phyloP scores from a whole-genome alignment of 1,140 invertebrate genomes.

The Steinernema feltiae region DNA sequence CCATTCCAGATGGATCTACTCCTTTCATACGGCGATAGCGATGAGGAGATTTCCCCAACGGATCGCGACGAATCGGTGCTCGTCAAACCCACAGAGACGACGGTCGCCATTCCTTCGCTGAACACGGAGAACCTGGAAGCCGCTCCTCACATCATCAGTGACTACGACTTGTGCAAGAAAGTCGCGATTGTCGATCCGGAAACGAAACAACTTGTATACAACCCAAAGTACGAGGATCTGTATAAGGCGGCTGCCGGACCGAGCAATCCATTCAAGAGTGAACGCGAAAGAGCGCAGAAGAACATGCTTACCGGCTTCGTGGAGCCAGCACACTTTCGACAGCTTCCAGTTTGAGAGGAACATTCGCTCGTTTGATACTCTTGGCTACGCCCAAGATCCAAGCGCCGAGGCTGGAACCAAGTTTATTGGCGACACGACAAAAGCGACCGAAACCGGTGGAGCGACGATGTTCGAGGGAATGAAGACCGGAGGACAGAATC shows the following conservation, averaged over 20 bases:
- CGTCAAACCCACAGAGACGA: conserved; percentile 21
- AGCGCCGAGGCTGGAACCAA: conserved; percentile 67
- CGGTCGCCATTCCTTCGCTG: conserved; percentile 6
- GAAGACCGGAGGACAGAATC: conserved; percentile 65
- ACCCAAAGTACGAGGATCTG: conserved; percentile 90
- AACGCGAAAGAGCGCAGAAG: conserved; percentile 61
- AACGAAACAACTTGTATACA: conserved; percentile 74
- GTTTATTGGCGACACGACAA: conserved; percentile 49
- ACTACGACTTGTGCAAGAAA: background rate
- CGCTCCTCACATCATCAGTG: background rate
- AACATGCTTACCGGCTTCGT: conserved; percentile 91
- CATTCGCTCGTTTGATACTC: conserved; percentile 74
- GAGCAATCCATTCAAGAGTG: conserved; percentile 55
- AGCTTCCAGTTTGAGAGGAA: conserved; percentile 98
- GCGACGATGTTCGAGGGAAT: conserved; percentile 49
- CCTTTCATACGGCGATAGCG: background rate
- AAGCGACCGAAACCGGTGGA: conserved; percentile 40
- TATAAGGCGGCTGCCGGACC: conserved; percentile 72
- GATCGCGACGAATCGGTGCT: conserved; percentile 25
- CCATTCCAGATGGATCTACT: background rate
- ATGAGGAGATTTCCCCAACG: background rate
- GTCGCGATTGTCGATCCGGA: conserved; percentile 65
- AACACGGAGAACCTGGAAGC: background rate
- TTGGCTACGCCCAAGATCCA: conserved; percentile 89
- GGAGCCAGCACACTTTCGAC: conserved; percentile 86